Percentiles rank a stretch among this genome's conserved stretches.
Evolutionary conservation across 1,140 invertebrate genomes (phyloP).

Genomic region (Drosophila bocqueti): DNA sequence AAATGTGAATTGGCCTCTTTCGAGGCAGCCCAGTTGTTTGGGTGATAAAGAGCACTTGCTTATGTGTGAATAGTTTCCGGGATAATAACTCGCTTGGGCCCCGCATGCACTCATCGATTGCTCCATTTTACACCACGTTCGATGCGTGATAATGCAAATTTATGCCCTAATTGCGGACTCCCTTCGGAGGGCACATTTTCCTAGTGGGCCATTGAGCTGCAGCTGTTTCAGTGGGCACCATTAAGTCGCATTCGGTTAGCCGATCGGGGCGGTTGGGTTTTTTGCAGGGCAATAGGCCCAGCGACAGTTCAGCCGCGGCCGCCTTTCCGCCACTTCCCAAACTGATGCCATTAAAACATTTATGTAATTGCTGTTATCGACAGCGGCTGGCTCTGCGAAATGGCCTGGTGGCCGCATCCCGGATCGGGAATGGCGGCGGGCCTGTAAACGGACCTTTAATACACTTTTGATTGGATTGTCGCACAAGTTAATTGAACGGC

Average conservation of each 20-base stretch:
- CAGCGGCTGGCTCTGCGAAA: conserved; percentile 61
- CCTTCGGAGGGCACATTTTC: conserved; percentile 26
- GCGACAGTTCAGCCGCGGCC: neutral
- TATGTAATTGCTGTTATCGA: conserved; percentile 82
- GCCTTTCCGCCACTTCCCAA: neutral
- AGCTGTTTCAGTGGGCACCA: conserved; percentile 56
- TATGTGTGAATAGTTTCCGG: conserved; percentile 1
- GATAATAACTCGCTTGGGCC: neutral
- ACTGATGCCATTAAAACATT: conserved; percentile 71
- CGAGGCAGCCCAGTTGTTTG: neutral
- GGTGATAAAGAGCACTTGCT: neutral
- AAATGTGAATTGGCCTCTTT: conserved; percentile 10
- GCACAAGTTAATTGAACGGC: conserved; percentile 81
- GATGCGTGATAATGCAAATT: conserved; percentile 65
- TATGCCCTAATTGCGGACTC: conserved; percentile 71
- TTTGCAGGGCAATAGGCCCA: conserved; percentile 41
- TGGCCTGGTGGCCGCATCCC: conserved; percentile 48
- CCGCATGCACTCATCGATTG: neutral
- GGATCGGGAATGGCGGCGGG: conserved; percentile 23
- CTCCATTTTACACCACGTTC: conserved; percentile 21
- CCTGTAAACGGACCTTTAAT: conserved; percentile 73
- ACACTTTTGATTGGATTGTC: conserved; percentile 84
- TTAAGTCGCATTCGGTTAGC: conserved; percentile 67
- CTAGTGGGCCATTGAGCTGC: conserved; percentile 43
- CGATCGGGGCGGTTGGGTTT: conserved; percentile 36